phyloP scores from a whole-genome alignment of 2,797 vertebrate species.

The Synanceia verrucosa region DNA sequence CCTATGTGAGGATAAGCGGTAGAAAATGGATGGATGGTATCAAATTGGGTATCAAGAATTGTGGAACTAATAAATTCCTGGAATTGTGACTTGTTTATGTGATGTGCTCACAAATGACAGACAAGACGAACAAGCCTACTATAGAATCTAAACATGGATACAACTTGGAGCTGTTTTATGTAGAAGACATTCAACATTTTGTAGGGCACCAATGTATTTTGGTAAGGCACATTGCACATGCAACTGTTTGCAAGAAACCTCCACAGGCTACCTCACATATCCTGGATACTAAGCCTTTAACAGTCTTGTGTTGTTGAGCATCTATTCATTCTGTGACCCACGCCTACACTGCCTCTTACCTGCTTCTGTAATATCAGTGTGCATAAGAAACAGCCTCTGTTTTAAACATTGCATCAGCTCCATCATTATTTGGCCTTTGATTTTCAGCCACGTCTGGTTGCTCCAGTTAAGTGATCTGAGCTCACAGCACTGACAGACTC shows the following conservation, averaged over 20 bases:
- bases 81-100: not conserved
- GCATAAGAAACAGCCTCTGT: slow-evolving; percentile 1
- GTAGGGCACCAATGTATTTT: not conserved
- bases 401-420: slow-evolving; percentile 11
- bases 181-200: not conserved
- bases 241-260: not conserved
- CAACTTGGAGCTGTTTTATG: not conserved
- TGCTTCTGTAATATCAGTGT: not conserved
- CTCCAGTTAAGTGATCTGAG: slow-evolving; percentile 38
- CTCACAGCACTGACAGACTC: slow-evolving; percentile 34
- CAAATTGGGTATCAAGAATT: not conserved
- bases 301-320: not conserved
- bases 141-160: no score
- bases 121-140: not conserved
- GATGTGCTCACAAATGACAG: not conserved
- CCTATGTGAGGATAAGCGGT: no score
- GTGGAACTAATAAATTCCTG: not conserved
- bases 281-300: not conserved
- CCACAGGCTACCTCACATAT: not conserved
- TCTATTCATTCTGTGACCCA: not conserved
- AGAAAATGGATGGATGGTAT: no score
- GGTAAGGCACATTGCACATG: not conserved
- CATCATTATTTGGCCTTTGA: slow-evolving; percentile 36
- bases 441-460: slow-evolving; percentile 24
- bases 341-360: not conserved